Evolutionary conservation across 2,888 invertebrate species (phyloP).

Genomic region (Brachylomia viminalis): DNA sequence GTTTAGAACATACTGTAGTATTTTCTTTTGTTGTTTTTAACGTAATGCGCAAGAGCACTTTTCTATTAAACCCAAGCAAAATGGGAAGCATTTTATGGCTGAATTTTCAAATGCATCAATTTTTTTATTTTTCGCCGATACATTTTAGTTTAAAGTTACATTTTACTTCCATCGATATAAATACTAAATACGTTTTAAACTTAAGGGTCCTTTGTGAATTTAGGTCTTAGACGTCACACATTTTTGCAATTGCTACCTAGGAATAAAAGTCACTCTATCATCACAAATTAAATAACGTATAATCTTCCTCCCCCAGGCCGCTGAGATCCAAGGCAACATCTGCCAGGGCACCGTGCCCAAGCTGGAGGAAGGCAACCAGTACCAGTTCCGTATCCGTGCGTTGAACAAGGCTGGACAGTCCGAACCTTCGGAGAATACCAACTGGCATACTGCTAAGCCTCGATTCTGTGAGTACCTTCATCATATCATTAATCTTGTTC

Average conservation of each 20-base stretch:
- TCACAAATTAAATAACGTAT: too few species aligned
- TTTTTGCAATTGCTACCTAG: too few species aligned
- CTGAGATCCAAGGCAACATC: slow-evolving; percentile 95
- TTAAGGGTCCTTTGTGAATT: too few species aligned
- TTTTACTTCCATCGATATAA: too few species aligned
- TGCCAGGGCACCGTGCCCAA: slow-evolving; percentile 97
- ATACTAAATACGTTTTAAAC: too few species aligned
- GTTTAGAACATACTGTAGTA: too few species aligned
- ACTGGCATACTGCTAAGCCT: slow-evolving; percentile 97
- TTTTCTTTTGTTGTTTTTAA: too few species aligned
- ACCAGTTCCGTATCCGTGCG: slow-evolving; percentile 98
- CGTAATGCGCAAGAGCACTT: too few species aligned
- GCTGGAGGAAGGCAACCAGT: slow-evolving; percentile 98
- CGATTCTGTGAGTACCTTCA: slow-evolving; percentile 94
- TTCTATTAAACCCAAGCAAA: too few species aligned
- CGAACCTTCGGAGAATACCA: slow-evolving; percentile 97
- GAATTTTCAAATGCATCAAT: background rate
- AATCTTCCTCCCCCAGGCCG: slow-evolving; percentile 86
- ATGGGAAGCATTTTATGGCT: background rate
- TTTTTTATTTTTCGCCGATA: background rate
- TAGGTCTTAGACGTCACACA: too few species aligned
- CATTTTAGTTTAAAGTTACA: too few species aligned
- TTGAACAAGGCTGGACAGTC: slow-evolving; percentile 98
- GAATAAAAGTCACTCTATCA: too few species aligned
- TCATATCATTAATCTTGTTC: background rate